phyloP scores from a whole-genome alignment of 2,797 vertebrate genomes.

The Pseudochirops corinnae region DNA sequence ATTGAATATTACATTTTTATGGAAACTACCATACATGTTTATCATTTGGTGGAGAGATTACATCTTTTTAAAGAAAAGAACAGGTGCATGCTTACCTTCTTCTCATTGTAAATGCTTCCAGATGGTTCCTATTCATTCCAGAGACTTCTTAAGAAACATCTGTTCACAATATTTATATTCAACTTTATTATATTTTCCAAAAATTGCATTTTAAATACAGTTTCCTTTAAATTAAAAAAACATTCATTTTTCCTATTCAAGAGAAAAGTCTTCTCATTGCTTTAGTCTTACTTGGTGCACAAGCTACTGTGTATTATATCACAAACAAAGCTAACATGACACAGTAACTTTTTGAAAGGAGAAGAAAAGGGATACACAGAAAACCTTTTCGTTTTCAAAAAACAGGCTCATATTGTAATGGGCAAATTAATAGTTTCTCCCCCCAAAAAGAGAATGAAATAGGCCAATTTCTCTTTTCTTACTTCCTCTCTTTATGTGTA shows the following conservation, averaged over 20 bases:
- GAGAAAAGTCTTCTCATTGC: constrained; percentile 56
- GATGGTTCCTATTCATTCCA: constrained; percentile 70
- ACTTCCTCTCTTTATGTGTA: constrained; percentile 35
- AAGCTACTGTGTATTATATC: constrained; percentile 20
- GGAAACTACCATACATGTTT: constrained; percentile 65
- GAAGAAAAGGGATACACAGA: constrained; percentile 14
- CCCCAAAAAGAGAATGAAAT: constrained; percentile 61
- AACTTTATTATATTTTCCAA: constrained; percentile 57
- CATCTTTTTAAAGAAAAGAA: constrained; percentile 66
- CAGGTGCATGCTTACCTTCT: constrained; percentile 61
- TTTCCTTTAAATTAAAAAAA: constrained; percentile 74
- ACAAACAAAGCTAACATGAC: constrained; percentile 64
- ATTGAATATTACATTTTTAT: constrained; percentile 70
- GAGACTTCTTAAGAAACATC: constrained; percentile 68
- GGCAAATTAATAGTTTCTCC: constrained; percentile 68
- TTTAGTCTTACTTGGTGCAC: constrained; percentile 47
- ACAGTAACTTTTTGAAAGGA: constrained; percentile 55
- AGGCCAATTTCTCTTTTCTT: constrained; percentile 30
- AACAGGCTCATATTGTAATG: constrained; percentile 47
- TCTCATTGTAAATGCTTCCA: constrained; percentile 68
- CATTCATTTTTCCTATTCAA: constrained; percentile 61
- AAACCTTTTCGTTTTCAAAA: constrained; percentile 17
- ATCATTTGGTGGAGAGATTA: constrained; percentile 62
- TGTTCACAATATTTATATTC: constrained; percentile 77
- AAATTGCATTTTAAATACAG: constrained; percentile 77